Evolutionary conservation across 2,113 vertebrate genomes (phyloP), one percentile per base, ranked within the genome.

Genomic region (Oenanthe melanoleuca): DNA sequence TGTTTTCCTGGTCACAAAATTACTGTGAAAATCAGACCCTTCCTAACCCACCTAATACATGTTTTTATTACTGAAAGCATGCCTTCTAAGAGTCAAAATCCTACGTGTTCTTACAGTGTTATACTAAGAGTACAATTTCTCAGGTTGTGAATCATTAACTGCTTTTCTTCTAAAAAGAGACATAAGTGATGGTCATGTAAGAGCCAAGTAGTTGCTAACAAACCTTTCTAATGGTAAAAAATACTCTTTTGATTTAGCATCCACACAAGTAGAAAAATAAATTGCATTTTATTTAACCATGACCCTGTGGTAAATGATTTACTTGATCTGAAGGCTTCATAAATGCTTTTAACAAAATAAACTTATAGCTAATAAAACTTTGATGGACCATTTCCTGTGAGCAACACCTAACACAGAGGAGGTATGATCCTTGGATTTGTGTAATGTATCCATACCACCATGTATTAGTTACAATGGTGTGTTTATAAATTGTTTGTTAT

Each of bases 111-210:
- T 89, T 95, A 31, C 9, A 24, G 42, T 59, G 24, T 79, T 90
- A 31, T 13, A 14, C 33, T 61, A 71, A 70, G 23, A 64, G 33
- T 21, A 31, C 37, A 60, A 8, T 60, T 90, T 45, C 69, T 93
- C 23, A 74, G 52, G 26, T 17, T 85, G 82, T 94, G 88, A 96
- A 96, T 96, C 55, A 96, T 94, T 95, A 96, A 95, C 94, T 67
- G 31, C 42, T 61, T 60, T 57, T 67, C 85, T 88, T 91, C 74
- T 90, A 57, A 94, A 93, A 91, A 82, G 53, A 72, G 59, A 69
- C 65, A 40, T 77, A 79, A 56, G 14, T 91, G 71, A 75, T 88
- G 71, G 50, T 64, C 64, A 28, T 52, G 8, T 34, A 70, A 72
- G 29, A 90, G 14, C 53, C 79, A 92, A 94, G 26, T 49, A 63